These are phyloP conservation scores for Meloe dianella DNA, from an alignment of 2,888 invertebrate species.

Conservation along the genomic window DNA sequence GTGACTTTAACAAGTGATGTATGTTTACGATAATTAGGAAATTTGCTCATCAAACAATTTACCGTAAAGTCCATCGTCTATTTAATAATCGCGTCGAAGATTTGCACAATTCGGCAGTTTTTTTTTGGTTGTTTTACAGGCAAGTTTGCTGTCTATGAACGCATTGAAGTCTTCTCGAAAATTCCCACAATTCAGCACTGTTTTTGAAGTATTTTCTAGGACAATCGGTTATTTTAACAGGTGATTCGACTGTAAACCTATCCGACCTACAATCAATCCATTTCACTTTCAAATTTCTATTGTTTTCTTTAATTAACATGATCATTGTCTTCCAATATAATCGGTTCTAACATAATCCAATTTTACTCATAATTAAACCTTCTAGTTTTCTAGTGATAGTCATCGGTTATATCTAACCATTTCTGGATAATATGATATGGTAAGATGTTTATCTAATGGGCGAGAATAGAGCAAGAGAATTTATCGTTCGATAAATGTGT, in stretches of 20 bases:
- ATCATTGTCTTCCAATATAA: neutral
- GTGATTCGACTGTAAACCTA: neutral
- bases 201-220: no score
- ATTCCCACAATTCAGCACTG: neutral
- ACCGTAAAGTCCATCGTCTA: no score
- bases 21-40: no score
- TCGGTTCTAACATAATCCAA: neutral
- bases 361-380: neutral
- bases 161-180: neutral
- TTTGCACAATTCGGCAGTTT: no score
- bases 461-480: neutral
- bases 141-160: neutral
- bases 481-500: conserved; percentile 3
- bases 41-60: no score
- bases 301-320: neutral
- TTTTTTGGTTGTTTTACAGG: no score
- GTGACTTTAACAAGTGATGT: no score
- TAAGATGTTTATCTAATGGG: conserved; percentile 9
- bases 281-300: neutral
- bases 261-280: neutral
- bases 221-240: neutral
- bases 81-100: no score
- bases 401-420: neutral
- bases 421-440: conserved; percentile 18
- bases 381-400: neutral